These are phyloP conservation scores for Gavialis gangeticus DNA, from an alignment of 2,113 vertebrate species.

Conservation along the genomic window DNA sequence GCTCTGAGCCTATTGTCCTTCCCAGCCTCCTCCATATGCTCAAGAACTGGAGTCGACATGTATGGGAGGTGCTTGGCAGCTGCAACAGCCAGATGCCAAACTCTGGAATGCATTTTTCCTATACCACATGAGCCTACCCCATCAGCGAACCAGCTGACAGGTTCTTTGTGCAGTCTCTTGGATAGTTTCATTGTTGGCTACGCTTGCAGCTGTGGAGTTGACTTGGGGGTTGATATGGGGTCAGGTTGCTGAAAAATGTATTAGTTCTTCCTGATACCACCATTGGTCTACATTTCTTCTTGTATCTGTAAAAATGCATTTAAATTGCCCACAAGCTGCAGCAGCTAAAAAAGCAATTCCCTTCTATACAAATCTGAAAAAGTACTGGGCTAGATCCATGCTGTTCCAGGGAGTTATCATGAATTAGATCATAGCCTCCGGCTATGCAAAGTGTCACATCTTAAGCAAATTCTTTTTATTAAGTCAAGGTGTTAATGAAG, in stretches of 20 bases:
- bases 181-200: not conserved
- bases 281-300: not conserved
- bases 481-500: not conserved
- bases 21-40: not conserved
- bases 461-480: not conserved
- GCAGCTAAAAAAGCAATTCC: not conserved
- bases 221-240: not conserved
- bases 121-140: not conserved
- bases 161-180: accelerated
- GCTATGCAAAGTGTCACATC: not conserved
- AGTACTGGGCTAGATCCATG: not conserved
- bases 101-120: not conserved
- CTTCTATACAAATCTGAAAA: not conserved
- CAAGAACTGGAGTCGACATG: not conserved
- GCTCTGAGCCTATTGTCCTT: accelerated
- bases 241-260: not conserved
- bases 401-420: not conserved
- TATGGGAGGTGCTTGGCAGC: not conserved
- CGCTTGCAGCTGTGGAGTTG: accelerated
- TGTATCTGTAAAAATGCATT: not conserved
- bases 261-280: not conserved
- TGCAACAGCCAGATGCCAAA: not conserved
- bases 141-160: not conserved
- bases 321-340: not conserved
- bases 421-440: not conserved